A percentile compares a stretch with the other conserved stretches of the same genome.
Evolutionary conservation across 1,140 invertebrate genomes (phyloP).

Genomic region (Goniozus legneri): DNA sequence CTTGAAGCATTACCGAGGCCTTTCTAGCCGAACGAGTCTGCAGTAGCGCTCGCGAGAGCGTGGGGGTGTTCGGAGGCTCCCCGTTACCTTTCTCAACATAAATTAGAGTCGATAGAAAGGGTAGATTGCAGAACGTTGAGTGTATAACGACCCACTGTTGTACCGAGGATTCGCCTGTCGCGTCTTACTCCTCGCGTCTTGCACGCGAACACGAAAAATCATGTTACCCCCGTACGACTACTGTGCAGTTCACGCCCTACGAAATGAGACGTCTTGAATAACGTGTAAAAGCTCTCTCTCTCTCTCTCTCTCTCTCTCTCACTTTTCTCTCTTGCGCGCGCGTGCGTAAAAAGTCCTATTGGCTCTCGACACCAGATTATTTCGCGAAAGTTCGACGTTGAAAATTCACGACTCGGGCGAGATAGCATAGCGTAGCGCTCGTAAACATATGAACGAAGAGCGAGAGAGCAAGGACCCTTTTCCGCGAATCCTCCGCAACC

Average conservation of each 20-base stretch:
- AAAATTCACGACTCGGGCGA: constrained; percentile 24
- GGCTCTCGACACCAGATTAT: too few relatives aligned
- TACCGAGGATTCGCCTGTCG: constrained; percentile 28
- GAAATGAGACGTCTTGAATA: too few relatives aligned
- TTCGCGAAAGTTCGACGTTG: constrained; percentile 5
- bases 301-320: too few relatives aligned
- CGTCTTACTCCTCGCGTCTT: constrained; percentile 25
- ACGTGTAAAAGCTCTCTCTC: too few relatives aligned
- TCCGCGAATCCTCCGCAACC: constrained; percentile 45
- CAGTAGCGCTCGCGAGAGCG: neutral
- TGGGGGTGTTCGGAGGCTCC: constrained; percentile 16
- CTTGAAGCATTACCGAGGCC: constrained; percentile 53
- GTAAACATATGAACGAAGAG: constrained; percentile 44
- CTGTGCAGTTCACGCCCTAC: too few relatives aligned
- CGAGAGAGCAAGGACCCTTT: constrained; percentile 43
- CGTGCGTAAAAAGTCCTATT: too few relatives aligned
- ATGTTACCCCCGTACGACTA: too few relatives aligned
- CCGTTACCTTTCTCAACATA: constrained; percentile 51
- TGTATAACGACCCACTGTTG: constrained; percentile 40
- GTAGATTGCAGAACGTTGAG: constrained; percentile 53
- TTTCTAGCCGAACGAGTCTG: constrained; percentile 36
- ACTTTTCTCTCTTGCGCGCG: too few relatives aligned
- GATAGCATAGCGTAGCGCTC: constrained; percentile 36
- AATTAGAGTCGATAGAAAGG: constrained; percentile 54
- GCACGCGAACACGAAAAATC: constrained; percentile 28